Evolutionary conservation across 2,113 vertebrate species (phyloP), one percentile per base, ranked within the genome.

Genomic region (Notothenia coriiceps): DNA sequence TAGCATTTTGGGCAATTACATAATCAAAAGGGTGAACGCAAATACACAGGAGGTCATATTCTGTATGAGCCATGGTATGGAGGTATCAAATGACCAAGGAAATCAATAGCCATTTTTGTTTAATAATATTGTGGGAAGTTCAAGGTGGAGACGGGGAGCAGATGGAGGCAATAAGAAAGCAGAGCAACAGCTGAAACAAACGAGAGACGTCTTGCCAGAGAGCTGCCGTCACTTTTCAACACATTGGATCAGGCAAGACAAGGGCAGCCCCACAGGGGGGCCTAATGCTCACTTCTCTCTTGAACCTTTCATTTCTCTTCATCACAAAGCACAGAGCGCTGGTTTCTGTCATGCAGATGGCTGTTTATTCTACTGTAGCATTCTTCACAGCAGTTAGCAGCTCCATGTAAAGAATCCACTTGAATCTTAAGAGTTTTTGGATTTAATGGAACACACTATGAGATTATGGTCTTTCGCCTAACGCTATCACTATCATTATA

Each of bases 161-260:
- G 87, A 90, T 88, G 89, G 87, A 88, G 84, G 74, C 52, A 80
- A 84, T 77, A 73, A 82, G 84, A 84, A 83, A 86, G 73, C 62
- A 3, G n/a, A 77, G 81, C 83, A 79, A 85, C 77, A 81, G 85
- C 90, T 89, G 84, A 86, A 92, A 91, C 85, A 89, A 88, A 91
- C 50, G 70, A 81, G 83, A 91, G 80, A 86, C 85, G 82, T 89
- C 77, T 85, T 87, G 86, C 80, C 87, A 84, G 64, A 76, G 82
- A 89, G 80, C 82, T 85, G 82, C 88, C 74, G 40, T 83, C 88
- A 87, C 85, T 87, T 93, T 90, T 88, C 84, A 90, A 83, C 89
- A 81, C 88, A 80, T 57, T 68, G 79, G 86, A 92, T 90, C 88
- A 89, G 89, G 89, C 89, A 85, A 81, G 91, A 89, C 89, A 88